Percentiles rank a stretch among this genome's conserved stretches.
These are phyloP conservation scores for Pseudococcus longispinus DNA, from an alignment of 2,888 invertebrate species.

Conservation along the genomic window DNA sequence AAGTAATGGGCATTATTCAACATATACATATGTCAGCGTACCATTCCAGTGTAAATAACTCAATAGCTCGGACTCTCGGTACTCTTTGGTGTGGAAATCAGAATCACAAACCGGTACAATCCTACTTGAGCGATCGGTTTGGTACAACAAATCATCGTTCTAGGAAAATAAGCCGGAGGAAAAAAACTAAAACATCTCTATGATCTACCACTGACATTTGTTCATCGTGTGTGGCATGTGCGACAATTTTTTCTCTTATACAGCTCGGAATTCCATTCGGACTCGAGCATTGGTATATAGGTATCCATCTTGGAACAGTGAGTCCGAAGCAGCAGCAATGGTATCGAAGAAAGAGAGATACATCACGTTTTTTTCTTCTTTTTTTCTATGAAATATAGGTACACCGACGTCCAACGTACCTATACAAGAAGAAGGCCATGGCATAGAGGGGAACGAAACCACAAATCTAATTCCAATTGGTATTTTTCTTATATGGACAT, in stretches of 20 bases:
- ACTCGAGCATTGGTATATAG: not conserved
- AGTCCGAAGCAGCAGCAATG: too few species aligned
- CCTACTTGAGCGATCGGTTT: not conserved
- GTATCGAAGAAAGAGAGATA: not conserved
- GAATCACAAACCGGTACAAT: not conserved
- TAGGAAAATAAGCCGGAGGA: not conserved
- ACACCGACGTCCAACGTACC: not conserved
- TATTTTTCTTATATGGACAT: constrained; percentile 46
- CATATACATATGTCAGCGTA: not conserved
- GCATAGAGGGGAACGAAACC: not conserved
- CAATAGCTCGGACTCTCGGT: not conserved
- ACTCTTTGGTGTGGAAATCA: not conserved
- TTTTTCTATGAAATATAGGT: not conserved
- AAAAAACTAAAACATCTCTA: not conserved
- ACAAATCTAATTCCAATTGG: constrained; percentile 37
- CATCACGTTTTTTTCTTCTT: not conserved
- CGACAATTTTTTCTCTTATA: constrained; percentile 24
- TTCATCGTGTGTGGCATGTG: constrained; percentile 40
- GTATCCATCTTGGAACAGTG: constrained; percentile 32
- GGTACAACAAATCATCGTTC: constrained; percentile 25
- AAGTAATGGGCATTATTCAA: too few species aligned
- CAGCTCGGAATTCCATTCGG: not conserved
- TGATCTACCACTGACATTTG: constrained; percentile 32
- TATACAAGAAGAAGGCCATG: not conserved
- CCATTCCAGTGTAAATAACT: not conserved